phyloP scores from a whole-genome alignment of 1,140 invertebrate genomes.

The Gonioctena quinquepunctata region DNA sequence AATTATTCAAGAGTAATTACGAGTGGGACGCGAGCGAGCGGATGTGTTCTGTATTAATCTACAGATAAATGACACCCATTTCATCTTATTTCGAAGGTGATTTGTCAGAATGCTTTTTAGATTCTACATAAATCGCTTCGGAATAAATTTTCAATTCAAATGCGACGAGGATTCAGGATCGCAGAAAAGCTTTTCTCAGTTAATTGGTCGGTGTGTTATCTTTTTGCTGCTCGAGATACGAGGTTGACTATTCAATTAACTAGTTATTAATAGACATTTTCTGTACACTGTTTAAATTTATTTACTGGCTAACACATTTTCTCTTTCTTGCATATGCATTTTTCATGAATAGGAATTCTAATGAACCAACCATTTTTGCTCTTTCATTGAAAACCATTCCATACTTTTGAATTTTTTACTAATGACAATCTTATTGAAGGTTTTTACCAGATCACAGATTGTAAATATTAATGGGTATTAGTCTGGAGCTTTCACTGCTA shows the following conservation, averaged over 20 bases:
- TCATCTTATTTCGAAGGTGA: constrained; percentile 25
- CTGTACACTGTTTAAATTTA: too few species aligned
- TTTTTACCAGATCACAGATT: too few species aligned
- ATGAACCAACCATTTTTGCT: too few species aligned
- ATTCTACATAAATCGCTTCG: constrained; percentile 10
- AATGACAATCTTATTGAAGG: too few species aligned
- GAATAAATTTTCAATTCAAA: constrained; percentile 13
- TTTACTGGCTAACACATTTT: too few species aligned
- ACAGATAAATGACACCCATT: constrained; percentile 32
- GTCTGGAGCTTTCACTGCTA: too few species aligned
- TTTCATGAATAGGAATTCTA: too few species aligned
- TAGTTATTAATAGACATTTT: neutral
- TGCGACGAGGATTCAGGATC: neutral
- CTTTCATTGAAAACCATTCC: too few species aligned
- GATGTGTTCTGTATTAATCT: constrained; percentile 24
- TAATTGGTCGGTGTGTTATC: constrained; percentile 2
- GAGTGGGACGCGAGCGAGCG: constrained; percentile 30
- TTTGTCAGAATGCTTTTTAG: constrained; percentile 24
- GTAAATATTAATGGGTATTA: too few species aligned
- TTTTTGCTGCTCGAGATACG: neutral
- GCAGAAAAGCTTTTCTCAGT: neutral
- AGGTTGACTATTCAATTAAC: constrained; percentile 3
- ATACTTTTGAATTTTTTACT: too few species aligned
- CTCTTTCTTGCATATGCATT: too few species aligned
- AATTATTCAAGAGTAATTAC: constrained; percentile 35